A percentile compares a stretch with the other conserved stretches of the same genome.
Evolutionary conservation across 2,797 vertebrate genomes (phyloP).

Genomic region (Apodemus agrarius): DNA sequence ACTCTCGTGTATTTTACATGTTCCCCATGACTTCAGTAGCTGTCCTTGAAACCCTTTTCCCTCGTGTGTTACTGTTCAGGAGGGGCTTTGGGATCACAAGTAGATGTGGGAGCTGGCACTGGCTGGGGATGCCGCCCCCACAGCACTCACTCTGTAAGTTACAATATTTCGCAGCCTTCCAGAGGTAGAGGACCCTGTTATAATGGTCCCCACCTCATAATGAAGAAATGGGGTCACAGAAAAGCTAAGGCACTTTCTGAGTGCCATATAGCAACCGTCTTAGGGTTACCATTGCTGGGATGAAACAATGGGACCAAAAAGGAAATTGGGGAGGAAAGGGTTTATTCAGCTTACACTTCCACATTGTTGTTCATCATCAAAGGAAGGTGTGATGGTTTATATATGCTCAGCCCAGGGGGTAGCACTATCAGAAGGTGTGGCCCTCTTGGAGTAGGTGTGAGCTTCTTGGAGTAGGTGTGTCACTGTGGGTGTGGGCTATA

Average conservation of each 20-base stretch:
- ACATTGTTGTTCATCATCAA: background rate
- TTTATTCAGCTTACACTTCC: background rate
- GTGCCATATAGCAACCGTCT: background rate
- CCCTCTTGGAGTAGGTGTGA: too few relatives aligned
- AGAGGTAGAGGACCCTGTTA: too few relatives aligned
- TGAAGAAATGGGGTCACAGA: background rate
- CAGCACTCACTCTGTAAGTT: background rate
- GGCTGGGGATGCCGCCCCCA: too few relatives aligned
- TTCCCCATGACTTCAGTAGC: background rate
- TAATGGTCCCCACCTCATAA: accelerated
- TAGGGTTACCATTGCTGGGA: background rate
- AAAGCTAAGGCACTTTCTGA: background rate
- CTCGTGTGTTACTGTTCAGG: background rate
- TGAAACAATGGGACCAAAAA: background rate
- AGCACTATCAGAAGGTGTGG: too few relatives aligned
- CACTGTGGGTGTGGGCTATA: too few relatives aligned
- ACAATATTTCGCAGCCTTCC: background rate
- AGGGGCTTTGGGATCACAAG: background rate
- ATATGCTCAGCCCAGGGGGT: too few relatives aligned
- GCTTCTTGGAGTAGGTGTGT: too few relatives aligned
- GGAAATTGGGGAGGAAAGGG: background rate
- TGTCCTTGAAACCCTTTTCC: accelerated
- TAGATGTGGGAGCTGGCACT: background rate
- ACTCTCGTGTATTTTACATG: background rate
- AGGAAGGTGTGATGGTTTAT: too few relatives aligned